Evolutionary conservation across 2,797 vertebrate species (phyloP).

Genomic region (Selene dorsalis): DNA sequence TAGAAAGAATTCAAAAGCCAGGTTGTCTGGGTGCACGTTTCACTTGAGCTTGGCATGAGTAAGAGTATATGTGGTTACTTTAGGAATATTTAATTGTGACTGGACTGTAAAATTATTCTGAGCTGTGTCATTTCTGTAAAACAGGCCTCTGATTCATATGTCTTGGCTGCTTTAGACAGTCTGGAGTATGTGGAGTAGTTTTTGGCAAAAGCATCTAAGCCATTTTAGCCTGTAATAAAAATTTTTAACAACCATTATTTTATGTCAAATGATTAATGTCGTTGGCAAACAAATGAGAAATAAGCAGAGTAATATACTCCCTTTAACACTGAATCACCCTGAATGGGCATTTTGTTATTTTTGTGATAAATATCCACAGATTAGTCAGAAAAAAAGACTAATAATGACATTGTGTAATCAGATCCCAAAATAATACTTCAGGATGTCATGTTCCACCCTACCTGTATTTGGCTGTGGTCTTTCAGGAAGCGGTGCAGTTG

Average conservation of each 20-base stretch:
- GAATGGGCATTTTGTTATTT: slow-evolving; percentile 8
- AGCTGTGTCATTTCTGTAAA: slow-evolving; percentile 42
- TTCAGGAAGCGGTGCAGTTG: slow-evolving; percentile 62
- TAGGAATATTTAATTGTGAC: slow-evolving; percentile 54
- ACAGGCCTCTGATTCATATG: slow-evolving; percentile 53
- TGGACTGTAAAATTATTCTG: slow-evolving; percentile 41
- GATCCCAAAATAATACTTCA: background rate
- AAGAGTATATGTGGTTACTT: slow-evolving; percentile 27
- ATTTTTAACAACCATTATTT: slow-evolving; percentile 20
- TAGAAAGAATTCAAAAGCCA: background rate
- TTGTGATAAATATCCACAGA: background rate
- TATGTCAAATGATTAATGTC: slow-evolving; percentile 35
- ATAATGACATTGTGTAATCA: background rate
- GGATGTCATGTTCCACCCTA: slow-evolving; percentile 45
- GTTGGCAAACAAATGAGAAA: slow-evolving; percentile 32
- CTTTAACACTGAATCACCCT: slow-evolving; percentile 1
- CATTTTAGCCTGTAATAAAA: slow-evolving; percentile 47
- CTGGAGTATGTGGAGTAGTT: slow-evolving; percentile 24
- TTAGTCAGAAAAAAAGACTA: background rate
- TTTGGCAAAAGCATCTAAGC: slow-evolving; percentile 49
- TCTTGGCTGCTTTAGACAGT: slow-evolving; percentile 30
- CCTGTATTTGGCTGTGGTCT: slow-evolving; percentile 71
- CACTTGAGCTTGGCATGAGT: slow-evolving; percentile 22
- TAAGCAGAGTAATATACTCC: background rate
- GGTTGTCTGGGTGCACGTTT: slow-evolving; percentile 19